Percentiles rank a stretch among this genome's conserved stretches.
Conservation (phyloP, 2,797 vertebrate genomes). For the Phataginus tetradactyla region DNA sequence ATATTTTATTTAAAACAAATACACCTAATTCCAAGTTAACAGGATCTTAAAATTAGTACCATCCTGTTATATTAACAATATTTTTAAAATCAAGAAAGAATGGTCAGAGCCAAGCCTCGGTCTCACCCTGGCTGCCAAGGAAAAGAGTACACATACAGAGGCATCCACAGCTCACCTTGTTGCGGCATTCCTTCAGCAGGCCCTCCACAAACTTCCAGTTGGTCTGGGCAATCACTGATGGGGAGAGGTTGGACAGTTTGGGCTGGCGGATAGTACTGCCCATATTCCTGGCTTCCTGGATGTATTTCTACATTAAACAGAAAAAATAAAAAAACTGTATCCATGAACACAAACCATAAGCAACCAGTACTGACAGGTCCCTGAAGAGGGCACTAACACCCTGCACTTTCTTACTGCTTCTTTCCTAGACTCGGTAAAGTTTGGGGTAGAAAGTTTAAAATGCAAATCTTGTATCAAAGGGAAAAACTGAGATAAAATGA, state of each 20-base stretch:
- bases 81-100: neutral
- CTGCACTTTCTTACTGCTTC: neutral
- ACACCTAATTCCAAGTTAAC: constrained; percentile 23
- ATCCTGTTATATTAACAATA: neutral
- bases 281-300: constrained; percentile 98
- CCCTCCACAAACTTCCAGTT: constrained; percentile 99
- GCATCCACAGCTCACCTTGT: constrained; percentile 91
- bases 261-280: constrained; percentile 97
- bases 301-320: constrained; percentile 92
- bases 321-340: constrained; percentile 17
- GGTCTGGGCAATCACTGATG: constrained; percentile 98
- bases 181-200: constrained; percentile 97
- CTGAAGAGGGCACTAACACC: constrained; percentile 53
- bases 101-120: neutral
- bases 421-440: neutral
- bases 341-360: neutral
- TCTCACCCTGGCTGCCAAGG: neutral
- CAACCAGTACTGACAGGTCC: neutral
- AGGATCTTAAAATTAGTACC: constrained; percentile 34
- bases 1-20: constrained; percentile 40
- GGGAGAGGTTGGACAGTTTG: constrained; percentile 98
- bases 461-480: neutral
- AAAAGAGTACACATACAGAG: neutral
- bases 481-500: constrained; percentile 49
- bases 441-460: neutral